phyloP scores from a whole-genome alignment of 2,113 vertebrate genomes.

The rabbit (Oryctolagus cuniculus) region mOryCun1.1 NC_091434.1:55459501-55460000 shows the following conservation, averaged over 20 bases:
- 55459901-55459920: constrained; percentile 80
- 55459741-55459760: not conserved
- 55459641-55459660: too few species aligned
- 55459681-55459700: too few species aligned
- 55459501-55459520: too few species aligned
- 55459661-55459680: too few species aligned
- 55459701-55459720: too few species aligned
- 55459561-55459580: too few species aligned
- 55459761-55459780: not conserved
- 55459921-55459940: constrained; percentile 78
- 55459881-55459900: constrained; percentile 78
- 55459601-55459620: too few species aligned
- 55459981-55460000: constrained; percentile 83
- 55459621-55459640: too few species aligned
- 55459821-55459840: constrained; percentile 64
- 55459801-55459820: constrained; percentile 58
- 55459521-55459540: too few species aligned
- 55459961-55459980: constrained; percentile 81
- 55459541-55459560: too few species aligned
- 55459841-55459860: constrained; percentile 69
- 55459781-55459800: constrained; percentile 47
- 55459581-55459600: too few species aligned
- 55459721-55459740: too few species aligned
- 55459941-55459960: constrained; percentile 82
- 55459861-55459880: constrained; percentile 81